A percentile compares a stretch with the other conserved stretches of the same genome.
phyloP scores from a whole-genome alignment of 2,888 invertebrate species.

The Aricia artaxerxes region DNA sequence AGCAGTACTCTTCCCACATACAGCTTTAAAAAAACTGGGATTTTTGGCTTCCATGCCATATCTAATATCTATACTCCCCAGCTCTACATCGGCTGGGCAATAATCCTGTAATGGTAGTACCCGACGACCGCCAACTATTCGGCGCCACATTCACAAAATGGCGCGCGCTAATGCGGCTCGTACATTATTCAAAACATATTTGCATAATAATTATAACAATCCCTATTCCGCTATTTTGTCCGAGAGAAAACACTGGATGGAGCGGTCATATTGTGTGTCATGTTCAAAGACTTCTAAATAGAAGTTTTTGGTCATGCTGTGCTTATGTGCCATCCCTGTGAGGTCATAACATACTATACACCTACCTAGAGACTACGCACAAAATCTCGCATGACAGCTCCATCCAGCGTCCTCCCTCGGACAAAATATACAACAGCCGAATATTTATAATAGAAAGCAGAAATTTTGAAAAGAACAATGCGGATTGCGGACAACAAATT shows the following conservation, averaged over 20 bases:
- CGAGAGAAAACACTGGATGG: not conserved
- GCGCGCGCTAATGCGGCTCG: conserved; percentile 16
- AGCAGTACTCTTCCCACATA: too few relatives aligned
- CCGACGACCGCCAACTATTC: conserved; percentile 24
- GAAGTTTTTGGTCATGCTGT: too few relatives aligned
- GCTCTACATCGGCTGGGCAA: not conserved
- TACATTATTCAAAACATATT: conserved; percentile 28
- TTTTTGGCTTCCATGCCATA: not conserved
- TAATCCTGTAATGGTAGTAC: conserved; percentile 21
- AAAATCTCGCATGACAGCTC: not conserved
- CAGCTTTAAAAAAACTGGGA: too few relatives aligned
- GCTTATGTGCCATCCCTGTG: too few relatives aligned
- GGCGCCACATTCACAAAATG: conserved; percentile 18
- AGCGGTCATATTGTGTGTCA: not conserved
- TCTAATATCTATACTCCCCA: not conserved
- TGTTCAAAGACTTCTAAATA: too few relatives aligned
- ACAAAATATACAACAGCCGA: not conserved
- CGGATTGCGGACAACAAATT: too few relatives aligned
- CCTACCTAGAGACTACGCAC: too few relatives aligned
- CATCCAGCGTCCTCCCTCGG: not conserved
- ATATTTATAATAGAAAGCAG: too few relatives aligned
- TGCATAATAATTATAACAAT: conserved; percentile 24
- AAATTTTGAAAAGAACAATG: too few relatives aligned
- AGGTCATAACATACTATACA: too few relatives aligned
- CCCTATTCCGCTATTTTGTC: conserved; percentile 15